Evolutionary conservation across 2,797 vertebrate species (phyloP), one percentile per base, ranked within the genome.

Genomic region (Oreonectes daqikongensis): DNA sequence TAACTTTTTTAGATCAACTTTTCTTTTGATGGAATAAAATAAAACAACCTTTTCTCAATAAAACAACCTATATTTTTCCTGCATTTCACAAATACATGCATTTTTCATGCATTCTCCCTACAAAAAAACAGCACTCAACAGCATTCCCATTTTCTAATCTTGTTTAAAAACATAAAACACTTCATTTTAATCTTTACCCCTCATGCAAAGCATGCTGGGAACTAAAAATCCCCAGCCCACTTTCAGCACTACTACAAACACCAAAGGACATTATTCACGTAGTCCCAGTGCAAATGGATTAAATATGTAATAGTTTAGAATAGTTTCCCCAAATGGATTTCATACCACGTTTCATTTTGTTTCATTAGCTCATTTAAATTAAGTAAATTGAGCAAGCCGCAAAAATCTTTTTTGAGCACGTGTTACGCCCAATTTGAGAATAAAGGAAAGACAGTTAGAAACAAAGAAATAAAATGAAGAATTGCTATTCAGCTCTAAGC

Each of bases 401-500:
- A 59, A 28, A 57, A 18, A 18, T 59, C 55, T 59, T 30, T 28
- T 57, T 17, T 7, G 22, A 26, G 53, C 22, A 5, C 17, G 7
- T 15, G 53, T 55, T 55, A 59, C 14, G 26, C 14, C 26, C 28
- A 9, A 30, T 59, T 59, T 59, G 17, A 28, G 28, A 38, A 68
- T 67, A 74, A 66, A 4, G n/a, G 15, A n/a, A n/a, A 50, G 52
- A 26, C 59, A 6, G 10, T 48, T 73, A 40, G 35, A 52, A 66
- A 65, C 1, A 6, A 26, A 46, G 52, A 57, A 68, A 48, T 14
- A 59, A 61, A 38, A 35, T 35, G 18, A 30, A 61, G 20, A 70
- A 70, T 70, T 64, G 46, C 18, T 44, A 77, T 77, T 77, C 67
- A 52, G 22, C n/a, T 22, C 15, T 14, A 61, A 76, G 48, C 65